Percentiles rank a stretch among this genome's conserved stretches.
These are phyloP conservation scores for Desoria tigrina DNA, from an alignment of 2,888 invertebrate genomes.

Conservation along the genomic window DNA sequence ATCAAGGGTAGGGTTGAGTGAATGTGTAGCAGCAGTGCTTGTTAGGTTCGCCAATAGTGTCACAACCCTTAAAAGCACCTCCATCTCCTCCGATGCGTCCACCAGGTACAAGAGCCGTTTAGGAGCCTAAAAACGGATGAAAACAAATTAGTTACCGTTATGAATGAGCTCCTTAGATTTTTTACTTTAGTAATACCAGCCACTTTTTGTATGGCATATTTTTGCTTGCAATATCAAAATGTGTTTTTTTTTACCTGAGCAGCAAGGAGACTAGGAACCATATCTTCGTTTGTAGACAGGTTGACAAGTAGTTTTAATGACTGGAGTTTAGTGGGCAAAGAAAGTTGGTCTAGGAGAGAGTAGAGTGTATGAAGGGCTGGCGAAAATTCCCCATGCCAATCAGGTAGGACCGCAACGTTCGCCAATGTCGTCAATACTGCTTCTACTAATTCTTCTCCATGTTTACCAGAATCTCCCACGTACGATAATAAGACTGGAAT, in stretches of 20 bases:
- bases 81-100: constrained; percentile 57
- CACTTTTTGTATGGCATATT: constrained; percentile 1
- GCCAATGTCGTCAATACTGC: constrained; percentile 62
- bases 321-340: constrained; percentile 59
- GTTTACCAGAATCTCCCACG: constrained; percentile 53
- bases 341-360: constrained; percentile 58
- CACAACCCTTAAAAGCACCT: constrained; percentile 59
- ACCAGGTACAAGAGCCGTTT: constrained; percentile 59
- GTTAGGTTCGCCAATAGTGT: constrained; percentile 62
- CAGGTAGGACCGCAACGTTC: constrained; percentile 60
- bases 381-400: constrained; percentile 61
- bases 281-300: constrained; percentile 63
- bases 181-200: too few species aligned
- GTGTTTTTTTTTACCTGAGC: constrained; percentile 65
- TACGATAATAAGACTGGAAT: constrained; percentile 60
- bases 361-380: constrained; percentile 59
- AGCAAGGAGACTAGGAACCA: constrained; percentile 63
- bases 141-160: constrained; percentile 6
- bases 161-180: not conserved
- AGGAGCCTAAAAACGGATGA: constrained; percentile 58
- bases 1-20: constrained; percentile 58
- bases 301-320: constrained; percentile 64
- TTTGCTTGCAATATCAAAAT: too few species aligned
- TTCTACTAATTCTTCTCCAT: constrained; percentile 58
- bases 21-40: constrained; percentile 57